These are phyloP conservation scores for Drosophila prolongata DNA, from an alignment of 2,888 invertebrate species.

Conservation along the genomic window DNA sequence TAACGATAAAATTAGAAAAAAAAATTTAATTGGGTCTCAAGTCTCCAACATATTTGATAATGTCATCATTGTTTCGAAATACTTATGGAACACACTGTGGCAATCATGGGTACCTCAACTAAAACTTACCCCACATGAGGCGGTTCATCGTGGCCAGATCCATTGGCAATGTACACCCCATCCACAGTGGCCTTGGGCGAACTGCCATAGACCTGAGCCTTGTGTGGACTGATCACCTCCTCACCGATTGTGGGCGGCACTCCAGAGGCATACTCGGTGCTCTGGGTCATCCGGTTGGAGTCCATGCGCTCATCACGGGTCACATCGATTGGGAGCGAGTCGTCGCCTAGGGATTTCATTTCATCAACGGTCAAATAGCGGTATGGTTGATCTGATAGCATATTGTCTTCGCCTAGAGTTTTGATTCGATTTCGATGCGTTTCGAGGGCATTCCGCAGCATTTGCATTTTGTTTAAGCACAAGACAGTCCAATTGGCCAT, in stretches of 20 bases:
- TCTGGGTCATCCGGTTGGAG: constrained; percentile 87
- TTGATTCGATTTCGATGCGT: constrained; percentile 54
- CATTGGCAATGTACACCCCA: constrained; percentile 84
- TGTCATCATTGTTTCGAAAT: too few species aligned
- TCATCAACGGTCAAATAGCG: constrained; percentile 97
- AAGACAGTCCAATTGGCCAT: constrained; percentile 76
- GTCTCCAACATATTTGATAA: too few species aligned
- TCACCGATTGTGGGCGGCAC: constrained; percentile 86
- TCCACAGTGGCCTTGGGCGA: constrained; percentile 84
- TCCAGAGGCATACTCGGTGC: constrained; percentile 83
- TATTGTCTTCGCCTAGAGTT: constrained; percentile 93
- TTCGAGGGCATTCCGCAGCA: constrained; percentile 72
- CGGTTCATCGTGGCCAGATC: constrained; percentile 84
- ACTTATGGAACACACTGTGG: too few species aligned
- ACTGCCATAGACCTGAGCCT: constrained; percentile 85
- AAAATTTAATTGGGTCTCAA: too few species aligned
- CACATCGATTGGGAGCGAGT: constrained; percentile 96
- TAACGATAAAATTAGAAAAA: too few species aligned
- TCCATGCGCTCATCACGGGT: constrained; percentile 95
- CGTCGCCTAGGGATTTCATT: constrained; percentile 97
- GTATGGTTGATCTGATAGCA: constrained; percentile 95
- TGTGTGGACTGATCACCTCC: constrained; percentile 88
- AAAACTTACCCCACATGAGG: constrained; percentile 88
- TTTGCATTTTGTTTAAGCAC: constrained; percentile 65
- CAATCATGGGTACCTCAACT: too few species aligned